Base-by-base conservation (phyloP, 2,113 vertebrate genomes). In the Hydrolagus affinis region DNA sequence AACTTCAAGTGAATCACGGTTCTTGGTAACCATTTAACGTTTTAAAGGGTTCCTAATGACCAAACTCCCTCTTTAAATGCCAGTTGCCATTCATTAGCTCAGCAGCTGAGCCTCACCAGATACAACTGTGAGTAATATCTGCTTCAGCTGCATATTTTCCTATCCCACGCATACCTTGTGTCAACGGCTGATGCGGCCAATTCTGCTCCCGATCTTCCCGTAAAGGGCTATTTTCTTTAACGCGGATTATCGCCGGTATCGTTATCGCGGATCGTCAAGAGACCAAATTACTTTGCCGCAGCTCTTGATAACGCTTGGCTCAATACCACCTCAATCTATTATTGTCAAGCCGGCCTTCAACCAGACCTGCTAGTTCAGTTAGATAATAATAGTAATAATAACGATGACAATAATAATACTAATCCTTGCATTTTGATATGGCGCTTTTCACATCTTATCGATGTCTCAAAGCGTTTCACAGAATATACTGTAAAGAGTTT, bases 31-130 rank as follows among this genome's bases (percentile, higher is more conserved):
- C 28, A 30, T 66, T 75, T 44, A 56, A 75, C 21, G 28, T 68
- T 83, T 66, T 83, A 32, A 68, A 83, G 78, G n/a, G 14, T 11
- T 83, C 25, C 28, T 64, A 83, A 83, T 83, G 60, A 62, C 66
- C 66, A 19, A 17, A 32, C 78, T 19, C 78, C 78, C 78, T 83
- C 78, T 83, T 83, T 68, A 83, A 83, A 83, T 83, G 78, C 62
- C 78, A 83, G 78, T 83, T 83, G 78, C 78, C 78, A 83, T 83
- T 83, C 8, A 83, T 83, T 83, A 83, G 78, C 66, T 66, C 78
- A 83, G 66, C 60, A 30, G 78, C 28, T 83, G 78, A 83, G 14
- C 9, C 62, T 83, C 78, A 66, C 78, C 78, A 83, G 78, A 83
- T 66, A 25, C 62, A 64, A 60, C 78, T 66, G 57, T 44, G 32